Conservation (phyloP, 2,797 vertebrate genomes). For the Tarsius wallacei region DNA sequence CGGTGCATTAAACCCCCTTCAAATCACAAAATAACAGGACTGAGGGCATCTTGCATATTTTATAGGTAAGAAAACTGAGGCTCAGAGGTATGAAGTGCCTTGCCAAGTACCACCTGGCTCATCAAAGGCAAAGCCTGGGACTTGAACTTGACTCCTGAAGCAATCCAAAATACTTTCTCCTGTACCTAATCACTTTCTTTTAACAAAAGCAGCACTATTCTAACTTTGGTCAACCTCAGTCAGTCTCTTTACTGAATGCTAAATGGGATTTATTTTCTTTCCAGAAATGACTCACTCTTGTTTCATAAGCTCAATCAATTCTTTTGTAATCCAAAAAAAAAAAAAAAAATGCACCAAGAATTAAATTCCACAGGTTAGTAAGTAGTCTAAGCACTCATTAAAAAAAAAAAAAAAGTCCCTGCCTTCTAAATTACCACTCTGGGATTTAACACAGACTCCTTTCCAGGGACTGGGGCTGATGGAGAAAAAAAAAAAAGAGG, state of each 20-base stretch:
- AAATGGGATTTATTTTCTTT: conserved; percentile 67
- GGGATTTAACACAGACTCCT: neutral
- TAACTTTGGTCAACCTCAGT: neutral
- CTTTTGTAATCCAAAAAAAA: conserved; percentile 68
- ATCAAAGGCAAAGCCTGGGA: neutral
- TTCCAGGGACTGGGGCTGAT: neutral
- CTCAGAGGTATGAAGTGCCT: neutral
- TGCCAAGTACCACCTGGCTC: neutral
- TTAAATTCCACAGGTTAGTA: conserved; percentile 69
- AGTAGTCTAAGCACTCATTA: conserved; percentile 28
- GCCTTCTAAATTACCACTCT: conserved; percentile 33
- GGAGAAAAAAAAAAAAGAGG: neutral
- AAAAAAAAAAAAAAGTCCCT: neutral
- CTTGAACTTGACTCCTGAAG: neutral
- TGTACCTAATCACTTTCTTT: neutral
- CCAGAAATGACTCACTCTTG: conserved; percentile 56
- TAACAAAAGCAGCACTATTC: conserved; percentile 44
- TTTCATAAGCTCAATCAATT: conserved; percentile 74
- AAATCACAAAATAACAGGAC: conserved; percentile 13
- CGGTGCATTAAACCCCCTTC: neutral
- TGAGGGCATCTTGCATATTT: conserved; percentile 36
- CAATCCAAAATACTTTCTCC: conserved; percentile 14
- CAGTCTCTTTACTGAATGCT: neutral
- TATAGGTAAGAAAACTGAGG: neutral
- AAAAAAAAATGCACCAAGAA: neutral